Conservation (phyloP, 1,140 invertebrate species). For the Drosophila lini region DNA sequence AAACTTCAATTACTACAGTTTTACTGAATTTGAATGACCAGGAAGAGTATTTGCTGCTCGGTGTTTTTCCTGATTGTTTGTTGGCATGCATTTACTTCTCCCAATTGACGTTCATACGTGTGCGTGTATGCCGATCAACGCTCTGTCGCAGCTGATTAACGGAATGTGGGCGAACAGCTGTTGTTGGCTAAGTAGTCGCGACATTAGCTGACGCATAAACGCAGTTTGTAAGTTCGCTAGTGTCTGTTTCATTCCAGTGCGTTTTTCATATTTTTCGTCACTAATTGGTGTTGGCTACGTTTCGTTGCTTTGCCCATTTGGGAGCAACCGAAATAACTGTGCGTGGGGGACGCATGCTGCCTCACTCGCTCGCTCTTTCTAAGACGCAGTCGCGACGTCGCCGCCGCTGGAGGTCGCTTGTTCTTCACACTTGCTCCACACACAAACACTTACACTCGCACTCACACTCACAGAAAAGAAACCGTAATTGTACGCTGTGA, state of each 20-base stretch:
- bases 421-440: conserved; percentile 76
- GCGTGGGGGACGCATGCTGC: conserved; percentile 67
- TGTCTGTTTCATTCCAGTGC: conserved; percentile 50
- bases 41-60: neutral
- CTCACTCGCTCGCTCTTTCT: conserved; percentile 60
- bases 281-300: conserved; percentile 75
- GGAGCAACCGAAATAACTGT: conserved; percentile 57
- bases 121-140: conserved; percentile 12
- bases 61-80: neutral
- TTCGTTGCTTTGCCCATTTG: conserved; percentile 43
- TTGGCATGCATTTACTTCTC: conserved; percentile 27
- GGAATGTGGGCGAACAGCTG: conserved; percentile 35
- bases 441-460: conserved; percentile 17
- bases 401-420: conserved; percentile 74
- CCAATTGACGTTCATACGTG: conserved; percentile 24
- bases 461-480: conserved; percentile 14
- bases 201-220: conserved; percentile 31
- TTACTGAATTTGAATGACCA: neutral
- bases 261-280: conserved; percentile 70
- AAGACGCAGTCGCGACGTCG: conserved; percentile 55
- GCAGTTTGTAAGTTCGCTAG: neutral
- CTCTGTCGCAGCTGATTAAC: conserved; percentile 20
- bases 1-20: neutral
- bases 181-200: conserved; percentile 15
- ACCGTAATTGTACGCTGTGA: conserved; percentile 50